Percentiles rank a stretch among this genome's conserved stretches.
Conservation (phyloP, 2,113 vertebrate genomes). For the Vanacampus margaritifer region DNA sequence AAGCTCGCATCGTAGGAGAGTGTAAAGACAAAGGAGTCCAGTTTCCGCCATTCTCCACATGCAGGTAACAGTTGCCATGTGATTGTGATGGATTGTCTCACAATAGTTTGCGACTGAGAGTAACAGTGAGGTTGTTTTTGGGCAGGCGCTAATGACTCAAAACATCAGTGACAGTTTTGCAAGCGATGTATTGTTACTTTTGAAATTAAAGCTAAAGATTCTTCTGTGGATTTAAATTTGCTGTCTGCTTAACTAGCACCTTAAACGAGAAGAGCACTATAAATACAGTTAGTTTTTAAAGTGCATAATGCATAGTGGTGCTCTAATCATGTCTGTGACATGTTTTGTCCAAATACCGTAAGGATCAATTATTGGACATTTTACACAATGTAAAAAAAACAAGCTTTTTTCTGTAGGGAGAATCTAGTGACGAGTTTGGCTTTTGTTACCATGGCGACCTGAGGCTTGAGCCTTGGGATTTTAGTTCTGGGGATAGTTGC, state of each 20-base stretch:
- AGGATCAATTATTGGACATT: too few relatives aligned
- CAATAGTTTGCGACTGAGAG: not conserved
- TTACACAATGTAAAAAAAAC: too few relatives aligned
- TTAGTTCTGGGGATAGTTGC: too few relatives aligned
- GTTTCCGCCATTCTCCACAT: constrained; percentile 87
- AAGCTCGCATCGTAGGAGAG: constrained; percentile 87
- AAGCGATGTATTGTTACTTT: not conserved
- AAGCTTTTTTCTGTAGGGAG: too few relatives aligned
- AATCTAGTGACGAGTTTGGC: too few relatives aligned
- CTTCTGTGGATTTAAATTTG: not conserved
- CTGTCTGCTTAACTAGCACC: not conserved
- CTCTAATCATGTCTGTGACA: too few relatives aligned
- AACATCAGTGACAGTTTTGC: not conserved
- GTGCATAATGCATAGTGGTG: too few relatives aligned
- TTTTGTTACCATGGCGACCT: too few relatives aligned
- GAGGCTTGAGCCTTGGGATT: too few relatives aligned
- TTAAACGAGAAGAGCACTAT: too few relatives aligned
- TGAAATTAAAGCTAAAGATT: not conserved
- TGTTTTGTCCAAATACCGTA: too few relatives aligned
- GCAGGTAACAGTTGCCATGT: constrained; percentile 77
- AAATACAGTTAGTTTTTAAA: too few relatives aligned
- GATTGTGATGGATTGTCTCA: not conserved
- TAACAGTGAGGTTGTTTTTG: not conserved
- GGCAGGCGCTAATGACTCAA: not conserved
- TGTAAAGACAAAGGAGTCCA: constrained; percentile 97